These are phyloP conservation scores for Brachymystax lenok DNA, from an alignment of 2,797 vertebrate species.

Conservation along the genomic window DNA sequence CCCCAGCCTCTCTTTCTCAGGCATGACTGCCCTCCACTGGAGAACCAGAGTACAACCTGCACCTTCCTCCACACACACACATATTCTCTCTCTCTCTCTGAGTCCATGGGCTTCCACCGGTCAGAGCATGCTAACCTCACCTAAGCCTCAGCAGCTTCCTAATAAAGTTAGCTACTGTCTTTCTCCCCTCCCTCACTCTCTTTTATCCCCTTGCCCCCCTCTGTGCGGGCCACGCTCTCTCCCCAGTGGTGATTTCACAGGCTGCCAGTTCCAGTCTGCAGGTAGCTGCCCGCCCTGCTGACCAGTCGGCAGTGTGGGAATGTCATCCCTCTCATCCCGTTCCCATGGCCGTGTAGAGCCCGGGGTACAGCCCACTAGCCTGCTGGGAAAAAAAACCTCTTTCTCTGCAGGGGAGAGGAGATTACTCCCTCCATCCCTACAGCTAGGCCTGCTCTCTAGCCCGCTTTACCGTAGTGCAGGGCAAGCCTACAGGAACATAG, in stretches of 20 bases:
- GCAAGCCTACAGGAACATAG: not conserved
- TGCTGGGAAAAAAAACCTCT: conserved; percentile 66
- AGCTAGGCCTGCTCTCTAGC: not conserved
- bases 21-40: conserved; percentile 21
- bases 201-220: not conserved
- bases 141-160: not conserved
- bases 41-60: conserved; percentile 3
- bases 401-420: conserved; percentile 54
- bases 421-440: conserved; percentile 49
- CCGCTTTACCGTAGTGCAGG: not conserved
- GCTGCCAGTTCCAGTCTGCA: conserved; percentile 41
- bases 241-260: not conserved
- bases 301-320: conserved; percentile 47
- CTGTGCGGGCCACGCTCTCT: not conserved
- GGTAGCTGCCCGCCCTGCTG: conserved; percentile 38
- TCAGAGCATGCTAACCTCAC: not conserved
- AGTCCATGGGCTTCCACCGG: not conserved
- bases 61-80: not conserved
- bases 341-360: conserved; percentile 41
- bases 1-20: not conserved
- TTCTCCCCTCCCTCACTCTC: not conserved
- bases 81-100: no score
- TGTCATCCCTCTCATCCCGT: conserved; percentile 67
- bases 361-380: conserved; percentile 61
- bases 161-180: not conserved